A percentile compares a stretch with the other conserved stretches of the same genome.
Conservation (phyloP, 2,797 vertebrate genomes). For the Peromyscus attwateri region DNA sequence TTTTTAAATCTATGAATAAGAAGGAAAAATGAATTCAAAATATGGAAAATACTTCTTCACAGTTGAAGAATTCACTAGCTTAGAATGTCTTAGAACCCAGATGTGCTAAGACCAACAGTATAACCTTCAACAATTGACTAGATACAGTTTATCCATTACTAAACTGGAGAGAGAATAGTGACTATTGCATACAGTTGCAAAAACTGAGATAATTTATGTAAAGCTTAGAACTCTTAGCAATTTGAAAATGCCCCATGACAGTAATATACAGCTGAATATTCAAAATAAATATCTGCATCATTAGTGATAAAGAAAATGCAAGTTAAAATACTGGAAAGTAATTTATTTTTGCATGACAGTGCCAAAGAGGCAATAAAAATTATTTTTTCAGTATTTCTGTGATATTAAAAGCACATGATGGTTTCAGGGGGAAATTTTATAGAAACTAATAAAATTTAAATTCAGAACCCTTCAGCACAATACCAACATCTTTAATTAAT, state of each 20-base stretch:
- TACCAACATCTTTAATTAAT: not conserved
- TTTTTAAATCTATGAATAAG: not conserved
- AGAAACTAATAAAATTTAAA: not conserved
- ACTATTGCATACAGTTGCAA: not conserved
- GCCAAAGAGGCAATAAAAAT: not conserved
- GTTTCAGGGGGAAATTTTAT: not conserved
- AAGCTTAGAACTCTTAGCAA: not conserved
- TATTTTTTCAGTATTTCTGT: not conserved
- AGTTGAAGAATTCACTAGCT: not conserved
- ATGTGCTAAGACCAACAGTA: not conserved
- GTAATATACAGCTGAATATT: not conserved
- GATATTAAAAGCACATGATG: not conserved
- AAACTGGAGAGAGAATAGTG: not conserved
- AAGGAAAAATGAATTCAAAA: not conserved
- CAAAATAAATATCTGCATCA: not conserved
- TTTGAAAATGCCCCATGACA: not conserved
- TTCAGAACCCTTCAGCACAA: not conserved
- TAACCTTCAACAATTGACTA: not conserved
- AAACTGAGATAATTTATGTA: not conserved
- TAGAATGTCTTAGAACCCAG: not conserved
- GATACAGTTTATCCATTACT: not conserved
- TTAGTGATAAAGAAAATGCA: not conserved
- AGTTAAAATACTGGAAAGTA: not conserved
- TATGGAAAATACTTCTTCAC: not conserved
- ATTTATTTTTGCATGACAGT: not conserved